Evolutionary conservation across 64 coral and sea anemone species (phyloP).

Genomic region (Astreopora myriophthalma): DNA sequence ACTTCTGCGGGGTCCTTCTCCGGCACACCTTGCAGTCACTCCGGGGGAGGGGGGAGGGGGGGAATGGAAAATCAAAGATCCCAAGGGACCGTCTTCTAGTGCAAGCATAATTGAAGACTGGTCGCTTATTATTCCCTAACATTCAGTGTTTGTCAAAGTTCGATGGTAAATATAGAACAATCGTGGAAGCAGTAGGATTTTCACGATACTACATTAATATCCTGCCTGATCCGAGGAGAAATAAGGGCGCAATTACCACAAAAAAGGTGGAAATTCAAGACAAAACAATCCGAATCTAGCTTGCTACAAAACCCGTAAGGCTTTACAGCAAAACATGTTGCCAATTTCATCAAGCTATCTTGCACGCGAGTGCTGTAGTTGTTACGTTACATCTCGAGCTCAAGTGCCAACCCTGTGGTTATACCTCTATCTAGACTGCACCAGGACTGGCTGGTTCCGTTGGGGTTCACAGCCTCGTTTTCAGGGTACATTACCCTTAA

Average conservation of each 20-base stretch:
- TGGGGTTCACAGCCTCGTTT: slow-evolving; percentile 11
- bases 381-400: slow-evolving; percentile 1
- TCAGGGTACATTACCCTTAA: slow-evolving; percentile 17
- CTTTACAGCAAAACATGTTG: neutral
- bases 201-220: neutral
- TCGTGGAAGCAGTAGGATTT: neutral
- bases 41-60: no score
- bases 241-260: neutral
- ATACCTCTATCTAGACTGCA: slow-evolving; percentile 34
- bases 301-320: neutral
- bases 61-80: neutral
- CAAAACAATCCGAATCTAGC: neutral
- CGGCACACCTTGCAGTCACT: no score
- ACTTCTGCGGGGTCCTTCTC: no score
- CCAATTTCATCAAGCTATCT: neutral
- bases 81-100: neutral
- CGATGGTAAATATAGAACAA: neutral
- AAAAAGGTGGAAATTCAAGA: neutral
- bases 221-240: neutral
- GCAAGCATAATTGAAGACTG: neutral
- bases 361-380: neutral
- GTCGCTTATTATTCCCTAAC: neutral
- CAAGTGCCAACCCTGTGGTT: neutral
- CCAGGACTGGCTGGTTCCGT: slow-evolving; percentile 8
- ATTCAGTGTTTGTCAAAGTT: neutral